Base-by-base conservation (phyloP, 2,113 vertebrate genomes). In the Glaucidium brasilianum region DNA sequence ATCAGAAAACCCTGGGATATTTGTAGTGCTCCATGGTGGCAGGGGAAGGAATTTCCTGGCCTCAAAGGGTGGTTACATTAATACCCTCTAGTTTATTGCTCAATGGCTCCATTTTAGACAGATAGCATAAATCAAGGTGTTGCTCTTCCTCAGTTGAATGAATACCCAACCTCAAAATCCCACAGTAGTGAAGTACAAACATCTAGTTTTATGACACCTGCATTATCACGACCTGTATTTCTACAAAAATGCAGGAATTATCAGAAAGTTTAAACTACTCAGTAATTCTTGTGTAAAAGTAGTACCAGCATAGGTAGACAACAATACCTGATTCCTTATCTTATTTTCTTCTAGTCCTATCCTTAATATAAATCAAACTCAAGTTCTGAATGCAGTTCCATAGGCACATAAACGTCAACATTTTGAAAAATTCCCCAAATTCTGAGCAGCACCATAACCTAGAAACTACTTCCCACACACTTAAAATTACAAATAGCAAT, bases 31-130 rank as follows among this genome's bases (percentile, higher is more conserved):
- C 84, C 56, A 81, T 76, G 74, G 91, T 76, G 81, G 86, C 81
- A 94, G 63, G 67, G 67, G 29, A 95, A 94, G 63, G 94, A 92
- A 95, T 97, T 95, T 95, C 84, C 94, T 94, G 92, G 12, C 64
- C 86, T 76, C 73, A n/a, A 75, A 89, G 83, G 64, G 32, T 84
- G 56, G 60, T 73, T 93, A 32, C 69, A 84, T 87, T 79, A 91
- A 68, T 45, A 59, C 43, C 25, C 47, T 67, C 52, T 29, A 78
- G 64, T 53, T 90, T 84, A 35, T 67, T 13, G 83, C 85, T 93
- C 22, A 82, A 25, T 22, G 82, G 81, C 74, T 90, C 77, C 3
- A 0, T 41, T 88, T 58, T 60, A 76, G 77, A 79, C 73, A 89
- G 52, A 89, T 0, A 63, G 58, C 52, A 60, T 35, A 87, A 32